Evolutionary conservation across 2,888 invertebrate species (phyloP), one percentile per base, ranked within the genome.

Genomic region (Drosophila yooni): DNA sequence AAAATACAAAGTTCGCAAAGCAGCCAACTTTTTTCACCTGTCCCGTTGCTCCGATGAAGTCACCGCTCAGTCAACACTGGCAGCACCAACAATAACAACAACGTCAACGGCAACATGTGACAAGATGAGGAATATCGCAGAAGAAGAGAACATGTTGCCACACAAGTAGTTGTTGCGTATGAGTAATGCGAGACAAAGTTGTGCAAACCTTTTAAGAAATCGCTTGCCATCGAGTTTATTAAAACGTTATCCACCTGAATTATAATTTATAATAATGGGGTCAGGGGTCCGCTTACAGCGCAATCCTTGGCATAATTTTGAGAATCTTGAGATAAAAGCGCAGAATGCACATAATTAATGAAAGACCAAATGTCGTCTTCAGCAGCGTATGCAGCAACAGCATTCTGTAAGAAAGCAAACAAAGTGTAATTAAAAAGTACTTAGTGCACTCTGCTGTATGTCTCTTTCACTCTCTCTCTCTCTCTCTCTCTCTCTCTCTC

Each of bases 351-450:
- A 92, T 89, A 86, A 92, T 90, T 83, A 92, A 81, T 77, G 92
- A 87, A 70, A 92, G 73, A 73, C 92, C 92, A 67, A 93, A 82
- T 69, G 92, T 87, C 74, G 91, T 90, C 88, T 93, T 93, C 70
- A 92, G 82, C 70, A 93, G 76, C 67, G 91, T 88, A 85, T 93
- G 93, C 66, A 92, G 72, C 63, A 92, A 74, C 36, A 89, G 81
- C 73, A 92, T 83, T 75, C 93, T 93, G 64, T 52, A 59, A 67
- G 72, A 63, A 68, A 80, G 77, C 76, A 82, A 85, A 83, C 83
- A 89, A 89, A 89, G 85, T 87, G 87, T 88, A 90, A 89, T 91
- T 91, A 90, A 91, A 88, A 88, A 91, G 88, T 85, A 91, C 83
- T 88, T 90, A 90, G 81, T 74, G 69, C 54, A 60, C 65, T 65